Evolutionary conservation across 2,888 invertebrate species (phyloP).

Genomic region (Frankliniella fusca): DNA sequence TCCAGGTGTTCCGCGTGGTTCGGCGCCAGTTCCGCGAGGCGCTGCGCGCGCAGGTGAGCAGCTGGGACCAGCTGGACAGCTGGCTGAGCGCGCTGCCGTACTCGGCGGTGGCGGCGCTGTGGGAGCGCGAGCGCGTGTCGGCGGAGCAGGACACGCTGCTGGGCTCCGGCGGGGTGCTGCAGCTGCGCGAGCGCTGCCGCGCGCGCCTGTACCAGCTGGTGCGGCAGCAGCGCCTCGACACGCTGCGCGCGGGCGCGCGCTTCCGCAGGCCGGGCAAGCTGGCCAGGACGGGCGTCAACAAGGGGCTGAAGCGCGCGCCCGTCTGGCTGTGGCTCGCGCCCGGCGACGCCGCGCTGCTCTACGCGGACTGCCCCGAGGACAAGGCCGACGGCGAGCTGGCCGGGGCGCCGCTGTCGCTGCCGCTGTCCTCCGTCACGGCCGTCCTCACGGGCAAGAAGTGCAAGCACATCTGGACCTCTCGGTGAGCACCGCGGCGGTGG

Average conservation of each 20-base stretch:
- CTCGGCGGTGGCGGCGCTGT: constrained; percentile 8
- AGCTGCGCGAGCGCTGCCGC: neutral
- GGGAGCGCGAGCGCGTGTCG: constrained; percentile 4
- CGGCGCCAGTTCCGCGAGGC: constrained; percentile 19
- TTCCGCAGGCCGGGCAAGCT: neutral
- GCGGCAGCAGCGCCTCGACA: neutral
- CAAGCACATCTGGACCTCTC: neutral
- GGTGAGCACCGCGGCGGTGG: neutral
- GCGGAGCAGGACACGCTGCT: constrained; percentile 23
- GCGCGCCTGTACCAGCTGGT: neutral
- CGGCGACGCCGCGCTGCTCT: neutral
- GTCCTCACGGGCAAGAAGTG: constrained; percentile 3
- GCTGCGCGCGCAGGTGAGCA: constrained; percentile 3
- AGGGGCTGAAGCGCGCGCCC: neutral
- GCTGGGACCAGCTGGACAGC: constrained; percentile 15
- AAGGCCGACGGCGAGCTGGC: neutral
- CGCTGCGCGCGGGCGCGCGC: neutral
- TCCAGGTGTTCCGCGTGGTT: constrained; percentile 3
- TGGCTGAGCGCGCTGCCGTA: constrained; percentile 23
- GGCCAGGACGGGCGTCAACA: neutral
- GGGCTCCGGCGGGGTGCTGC: neutral
- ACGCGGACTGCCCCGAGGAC: neutral
- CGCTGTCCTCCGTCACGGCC: neutral
- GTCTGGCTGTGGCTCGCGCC: neutral
- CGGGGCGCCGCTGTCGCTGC: neutral